A percentile compares a stretch with the other conserved stretches of the same genome.
These are phyloP conservation scores for Dermolepida albohirtum DNA, from an alignment of 2,888 invertebrate genomes.

Conservation along the genomic window DNA sequence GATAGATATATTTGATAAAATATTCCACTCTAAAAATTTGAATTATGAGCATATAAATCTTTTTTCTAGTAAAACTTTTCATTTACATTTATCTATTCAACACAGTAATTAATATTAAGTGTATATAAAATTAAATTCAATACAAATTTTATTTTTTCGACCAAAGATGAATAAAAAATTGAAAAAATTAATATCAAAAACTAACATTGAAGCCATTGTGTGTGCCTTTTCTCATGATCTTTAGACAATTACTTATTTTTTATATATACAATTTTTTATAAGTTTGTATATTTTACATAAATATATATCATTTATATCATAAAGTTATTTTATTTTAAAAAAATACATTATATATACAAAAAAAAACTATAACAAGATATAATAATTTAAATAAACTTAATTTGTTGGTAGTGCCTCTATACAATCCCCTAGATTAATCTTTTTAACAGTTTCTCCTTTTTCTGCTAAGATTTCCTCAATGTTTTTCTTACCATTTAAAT, in stretches of 20 bases:
- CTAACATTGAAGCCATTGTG: constrained; percentile 3
- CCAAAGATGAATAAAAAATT: neutral
- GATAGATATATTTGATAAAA: no score
- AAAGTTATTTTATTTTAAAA: no score
- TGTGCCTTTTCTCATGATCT: constrained; percentile 23
- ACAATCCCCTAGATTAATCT: constrained; percentile 11
- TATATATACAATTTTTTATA: constrained; percentile 22
- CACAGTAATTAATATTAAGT: no score
- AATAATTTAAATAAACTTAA: neutral
- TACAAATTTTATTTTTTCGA: no score
- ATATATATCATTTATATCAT: constrained; percentile 21
- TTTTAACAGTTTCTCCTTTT: constrained; percentile 84
- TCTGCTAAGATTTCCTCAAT: constrained; percentile 91
- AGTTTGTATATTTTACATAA: constrained; percentile 37
- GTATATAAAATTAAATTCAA: no score
- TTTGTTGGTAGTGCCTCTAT: constrained; percentile 32
- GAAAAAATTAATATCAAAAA: constrained; percentile 4
- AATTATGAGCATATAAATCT: no score
- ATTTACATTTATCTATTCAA: no score
- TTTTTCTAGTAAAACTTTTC: no score
- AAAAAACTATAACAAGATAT: no score
- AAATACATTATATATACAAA: no score
- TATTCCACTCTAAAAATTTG: no score
- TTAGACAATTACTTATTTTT: constrained; percentile 18
- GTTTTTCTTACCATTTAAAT: constrained; percentile 81